Conservation (phyloP, 2,113 vertebrate species). For the Gallinago paraguaiae region DNA sequence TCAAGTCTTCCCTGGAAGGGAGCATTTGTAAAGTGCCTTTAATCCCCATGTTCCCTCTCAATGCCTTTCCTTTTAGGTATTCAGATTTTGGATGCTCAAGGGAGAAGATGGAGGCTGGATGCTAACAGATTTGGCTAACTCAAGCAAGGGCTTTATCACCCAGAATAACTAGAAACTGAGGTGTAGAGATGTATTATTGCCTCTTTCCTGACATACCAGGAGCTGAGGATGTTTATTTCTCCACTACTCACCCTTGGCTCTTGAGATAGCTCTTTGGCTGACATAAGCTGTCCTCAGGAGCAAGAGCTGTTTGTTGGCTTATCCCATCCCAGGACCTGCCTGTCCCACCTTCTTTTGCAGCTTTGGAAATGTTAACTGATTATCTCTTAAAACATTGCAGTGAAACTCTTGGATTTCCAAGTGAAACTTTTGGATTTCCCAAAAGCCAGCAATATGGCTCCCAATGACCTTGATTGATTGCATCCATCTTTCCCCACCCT, state of each 20-base stretch:
- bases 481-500: neutral
- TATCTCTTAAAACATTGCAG: neutral
- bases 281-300: neutral
- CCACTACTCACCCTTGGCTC: neutral
- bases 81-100: neutral
- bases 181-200: neutral
- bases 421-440: neutral
- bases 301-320: neutral
- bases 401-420: neutral
- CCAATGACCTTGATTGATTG: neutral
- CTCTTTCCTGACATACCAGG: neutral
- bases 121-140: neutral
- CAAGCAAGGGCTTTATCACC: neutral
- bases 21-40: neutral
- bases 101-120: neutral
- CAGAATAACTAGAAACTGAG: neutral
- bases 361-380: neutral
- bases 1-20: neutral
- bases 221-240: neutral
- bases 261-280: neutral
- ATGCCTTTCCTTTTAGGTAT: neutral
- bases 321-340: neutral
- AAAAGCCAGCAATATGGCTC: neutral
- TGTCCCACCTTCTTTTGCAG: neutral
- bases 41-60: neutral